Evolutionary conservation across 2,113 vertebrate species (phyloP).

Genomic region (Ophthalmolycus amberensis): DNA sequence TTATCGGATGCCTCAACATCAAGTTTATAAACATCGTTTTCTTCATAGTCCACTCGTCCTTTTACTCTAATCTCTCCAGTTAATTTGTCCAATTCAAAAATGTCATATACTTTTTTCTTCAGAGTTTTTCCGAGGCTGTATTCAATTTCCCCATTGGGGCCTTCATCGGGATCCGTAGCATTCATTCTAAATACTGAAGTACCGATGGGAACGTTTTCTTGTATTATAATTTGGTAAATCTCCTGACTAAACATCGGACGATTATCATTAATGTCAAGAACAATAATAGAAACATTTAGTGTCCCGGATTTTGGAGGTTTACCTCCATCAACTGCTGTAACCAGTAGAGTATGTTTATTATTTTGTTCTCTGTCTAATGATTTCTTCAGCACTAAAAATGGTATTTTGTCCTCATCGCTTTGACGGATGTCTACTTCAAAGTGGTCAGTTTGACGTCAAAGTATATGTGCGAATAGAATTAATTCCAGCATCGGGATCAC

Average conservation of each 20-base stretch:
- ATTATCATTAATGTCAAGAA: slow-evolving; percentile 76
- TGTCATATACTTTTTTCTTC: slow-evolving; percentile 30
- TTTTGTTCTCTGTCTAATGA: slow-evolving; percentile 69
- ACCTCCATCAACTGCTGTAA: slow-evolving; percentile 76
- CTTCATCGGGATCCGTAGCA: slow-evolving; percentile 67
- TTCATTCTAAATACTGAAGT: slow-evolving; percentile 42
- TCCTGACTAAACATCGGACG: slow-evolving; percentile 66
- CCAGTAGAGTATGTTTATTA: background rate
- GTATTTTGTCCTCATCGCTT: slow-evolving; percentile 56
- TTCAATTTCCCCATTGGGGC: slow-evolving; percentile 48
- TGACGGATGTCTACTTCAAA: slow-evolving; percentile 65
- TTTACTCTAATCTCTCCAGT: slow-evolving; percentile 62
- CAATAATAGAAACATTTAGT: slow-evolving; percentile 61
- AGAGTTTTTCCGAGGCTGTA: slow-evolving; percentile 62
- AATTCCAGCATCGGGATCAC: slow-evolving; percentile 71
- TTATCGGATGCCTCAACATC: slow-evolving; percentile 61
- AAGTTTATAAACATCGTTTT: slow-evolving; percentile 43
- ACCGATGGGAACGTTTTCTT: slow-evolving; percentile 60
- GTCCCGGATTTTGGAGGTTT: slow-evolving; percentile 61
- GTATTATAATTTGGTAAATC: background rate
- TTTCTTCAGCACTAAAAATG: slow-evolving; percentile 66
- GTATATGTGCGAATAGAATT: slow-evolving; percentile 73
- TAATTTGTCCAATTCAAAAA: slow-evolving; percentile 57
- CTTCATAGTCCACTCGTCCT: slow-evolving; percentile 61
- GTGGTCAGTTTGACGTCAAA: slow-evolving; percentile 68